These are phyloP conservation scores for Heliothis subflexa DNA, from an alignment of 1,140 invertebrate genomes.

Conservation along the genomic window DNA sequence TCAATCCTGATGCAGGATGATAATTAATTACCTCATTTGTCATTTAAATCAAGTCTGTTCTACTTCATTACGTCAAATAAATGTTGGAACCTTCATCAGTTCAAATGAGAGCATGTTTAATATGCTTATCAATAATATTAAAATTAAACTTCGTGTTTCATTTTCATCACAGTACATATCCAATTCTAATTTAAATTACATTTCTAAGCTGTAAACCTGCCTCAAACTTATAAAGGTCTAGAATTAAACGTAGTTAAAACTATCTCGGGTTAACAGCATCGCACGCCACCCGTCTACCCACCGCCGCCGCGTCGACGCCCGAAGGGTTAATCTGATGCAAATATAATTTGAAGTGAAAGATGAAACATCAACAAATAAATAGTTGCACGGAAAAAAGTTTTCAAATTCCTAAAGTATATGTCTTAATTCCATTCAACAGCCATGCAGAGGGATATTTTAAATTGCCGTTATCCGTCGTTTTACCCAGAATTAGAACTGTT, in stretches of 20 bases:
- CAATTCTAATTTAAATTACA: background rate
- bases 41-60: too few relatives aligned
- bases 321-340: slow-evolving; percentile 11
- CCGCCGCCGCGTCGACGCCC: slow-evolving; percentile 12
- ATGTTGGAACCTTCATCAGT: too few relatives aligned
- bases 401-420: too few relatives aligned
- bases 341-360: slow-evolving; percentile 1
- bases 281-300: background rate
- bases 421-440: too few relatives aligned
- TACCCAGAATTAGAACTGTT: too few relatives aligned
- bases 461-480: too few relatives aligned
- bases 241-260: slow-evolving; percentile 20
- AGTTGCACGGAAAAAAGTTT: background rate
- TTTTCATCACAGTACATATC: background rate
- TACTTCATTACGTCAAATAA: too few relatives aligned
- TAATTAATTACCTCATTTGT: too few relatives aligned
- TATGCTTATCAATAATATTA: background rate
- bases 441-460: too few relatives aligned
- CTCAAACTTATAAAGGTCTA: background rate
- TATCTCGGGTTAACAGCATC: background rate
- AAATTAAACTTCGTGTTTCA: too few relatives aligned
- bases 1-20: background rate
- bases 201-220: background rate
- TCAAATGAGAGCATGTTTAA: background rate
- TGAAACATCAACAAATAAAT: background rate